Evolutionary conservation across 2,797 vertebrate genomes (phyloP).

Genomic region (Notamacropus eugenii): DNA sequence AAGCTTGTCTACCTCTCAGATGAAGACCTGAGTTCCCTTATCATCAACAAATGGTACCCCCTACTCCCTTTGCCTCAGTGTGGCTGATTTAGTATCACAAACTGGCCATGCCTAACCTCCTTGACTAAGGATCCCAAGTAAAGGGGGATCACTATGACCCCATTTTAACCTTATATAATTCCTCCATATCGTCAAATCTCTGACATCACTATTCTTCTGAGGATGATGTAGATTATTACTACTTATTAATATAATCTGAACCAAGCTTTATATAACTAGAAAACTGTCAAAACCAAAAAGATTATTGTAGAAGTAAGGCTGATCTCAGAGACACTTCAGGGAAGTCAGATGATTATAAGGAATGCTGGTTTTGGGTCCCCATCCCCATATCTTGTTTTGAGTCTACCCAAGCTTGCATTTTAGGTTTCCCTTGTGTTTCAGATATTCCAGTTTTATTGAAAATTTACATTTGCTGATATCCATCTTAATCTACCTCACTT

Average conservation of each 20-base stretch:
- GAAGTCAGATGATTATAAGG: not conserved
- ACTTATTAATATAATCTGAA: not conserved
- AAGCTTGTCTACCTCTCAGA: not conserved
- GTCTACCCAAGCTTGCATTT: not conserved
- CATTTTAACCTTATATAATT: not conserved
- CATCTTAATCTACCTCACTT: not conserved
- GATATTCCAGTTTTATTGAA: not conserved
- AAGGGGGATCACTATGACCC: not conserved
- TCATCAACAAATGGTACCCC: not conserved
- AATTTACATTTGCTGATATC: not conserved
- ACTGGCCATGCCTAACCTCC: not conserved
- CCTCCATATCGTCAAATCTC: not conserved
- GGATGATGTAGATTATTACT: not conserved
- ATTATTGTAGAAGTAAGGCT: not conserved
- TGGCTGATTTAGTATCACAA: not conserved
- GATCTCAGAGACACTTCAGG: not conserved
- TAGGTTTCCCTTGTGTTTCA: not conserved
- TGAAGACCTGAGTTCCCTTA: not conserved
- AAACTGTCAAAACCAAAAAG: not conserved
- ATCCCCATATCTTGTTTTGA: not conserved
- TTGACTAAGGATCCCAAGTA: not conserved
- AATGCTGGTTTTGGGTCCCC: not conserved
- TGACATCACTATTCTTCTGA: not conserved
- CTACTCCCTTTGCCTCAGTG: not conserved
- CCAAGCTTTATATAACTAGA: not conserved